Evolutionary conservation across 92 coral and sea anemone species (phyloP).

Genomic region (Pocillopora grandis): DNA sequence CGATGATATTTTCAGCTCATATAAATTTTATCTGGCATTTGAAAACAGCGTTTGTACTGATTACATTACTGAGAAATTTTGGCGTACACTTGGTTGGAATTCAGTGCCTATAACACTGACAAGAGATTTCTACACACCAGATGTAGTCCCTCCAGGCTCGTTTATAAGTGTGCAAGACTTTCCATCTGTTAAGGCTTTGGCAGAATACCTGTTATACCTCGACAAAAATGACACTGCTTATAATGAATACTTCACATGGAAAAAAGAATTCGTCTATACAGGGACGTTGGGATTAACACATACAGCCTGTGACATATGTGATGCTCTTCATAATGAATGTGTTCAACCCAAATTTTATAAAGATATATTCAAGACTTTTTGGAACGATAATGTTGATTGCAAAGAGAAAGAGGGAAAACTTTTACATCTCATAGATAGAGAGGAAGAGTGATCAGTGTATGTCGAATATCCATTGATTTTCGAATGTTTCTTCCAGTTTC

Average conservation of each 20-base stretch:
- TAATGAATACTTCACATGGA: slow-evolving; percentile 53
- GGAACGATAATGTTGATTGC: slow-evolving; percentile 22
- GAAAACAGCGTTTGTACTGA: slow-evolving; percentile 53
- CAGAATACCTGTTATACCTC: slow-evolving; percentile 47
- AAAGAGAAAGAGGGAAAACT: background rate
- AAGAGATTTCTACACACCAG: slow-evolving; percentile 29
- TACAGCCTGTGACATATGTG: slow-evolving; percentile 13
- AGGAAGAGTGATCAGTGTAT: background rate
- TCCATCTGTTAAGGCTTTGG: slow-evolving; percentile 39
- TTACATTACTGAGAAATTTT: slow-evolving; percentile 64
- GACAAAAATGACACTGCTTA: slow-evolving; percentile 46
- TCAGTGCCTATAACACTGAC: slow-evolving; percentile 50
- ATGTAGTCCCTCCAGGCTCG: slow-evolving; percentile 42
- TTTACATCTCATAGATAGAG: background rate
- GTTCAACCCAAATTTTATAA: slow-evolving; percentile 10
- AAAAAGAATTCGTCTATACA: background rate
- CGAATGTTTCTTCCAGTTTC: background rate
- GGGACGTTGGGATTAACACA: background rate
- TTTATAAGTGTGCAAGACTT: slow-evolving; percentile 53
- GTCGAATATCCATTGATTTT: background rate
- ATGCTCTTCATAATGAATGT: slow-evolving; percentile 8
- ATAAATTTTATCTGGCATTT: slow-evolving; percentile 61
- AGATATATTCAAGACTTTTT: slow-evolving; percentile 7
- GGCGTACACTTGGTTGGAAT: slow-evolving; percentile 30
- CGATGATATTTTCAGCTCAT: background rate